Conservation (phyloP, 2,113 vertebrate species). For the Eretmodus cyanostictus region DNA sequence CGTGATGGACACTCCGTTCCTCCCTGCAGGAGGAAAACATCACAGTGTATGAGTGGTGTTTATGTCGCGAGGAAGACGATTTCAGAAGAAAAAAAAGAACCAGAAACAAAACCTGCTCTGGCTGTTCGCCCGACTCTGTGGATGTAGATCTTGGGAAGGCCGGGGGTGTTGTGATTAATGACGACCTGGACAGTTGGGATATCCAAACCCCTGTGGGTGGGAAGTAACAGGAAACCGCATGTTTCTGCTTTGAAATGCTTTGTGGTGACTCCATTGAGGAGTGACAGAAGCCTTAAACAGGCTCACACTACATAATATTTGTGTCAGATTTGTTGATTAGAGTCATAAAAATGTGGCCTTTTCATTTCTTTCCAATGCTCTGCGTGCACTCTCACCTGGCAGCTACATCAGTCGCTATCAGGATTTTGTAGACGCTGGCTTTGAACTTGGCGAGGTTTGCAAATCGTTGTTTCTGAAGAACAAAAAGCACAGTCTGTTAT, state of each 20-base stretch:
- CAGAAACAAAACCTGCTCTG: slow-evolving; percentile 76
- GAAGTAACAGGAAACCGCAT: neutral
- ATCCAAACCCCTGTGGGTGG: slow-evolving; percentile 81
- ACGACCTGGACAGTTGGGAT: slow-evolving; percentile 92
- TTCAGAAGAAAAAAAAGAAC: neutral
- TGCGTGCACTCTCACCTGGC: slow-evolving; percentile 71
- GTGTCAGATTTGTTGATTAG: neutral
- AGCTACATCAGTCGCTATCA: slow-evolving; percentile 92
- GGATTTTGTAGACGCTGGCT: slow-evolving; percentile 90
- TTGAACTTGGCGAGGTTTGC: slow-evolving; percentile 92
- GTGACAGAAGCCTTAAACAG: neutral
- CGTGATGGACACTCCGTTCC: slow-evolving; percentile 84
- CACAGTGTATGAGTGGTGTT: neutral
- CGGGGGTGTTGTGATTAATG: slow-evolving; percentile 94
- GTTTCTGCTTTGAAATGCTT: neutral
- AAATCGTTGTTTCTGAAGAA: slow-evolving; percentile 83
- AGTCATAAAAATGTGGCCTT: neutral
- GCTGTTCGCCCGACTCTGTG: slow-evolving; percentile 92
- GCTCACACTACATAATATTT: neutral
- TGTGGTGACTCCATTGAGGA: neutral
- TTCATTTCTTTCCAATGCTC: neutral
- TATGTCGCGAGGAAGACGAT: neutral
- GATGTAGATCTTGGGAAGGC: slow-evolving; percentile 91
- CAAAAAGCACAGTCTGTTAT: neutral
- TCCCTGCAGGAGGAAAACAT: slow-evolving; percentile 65